These are phyloP conservation scores for Stenopsyche tienmushanensis DNA, from an alignment of 1,140 invertebrate species.

Conservation along the genomic window DNA sequence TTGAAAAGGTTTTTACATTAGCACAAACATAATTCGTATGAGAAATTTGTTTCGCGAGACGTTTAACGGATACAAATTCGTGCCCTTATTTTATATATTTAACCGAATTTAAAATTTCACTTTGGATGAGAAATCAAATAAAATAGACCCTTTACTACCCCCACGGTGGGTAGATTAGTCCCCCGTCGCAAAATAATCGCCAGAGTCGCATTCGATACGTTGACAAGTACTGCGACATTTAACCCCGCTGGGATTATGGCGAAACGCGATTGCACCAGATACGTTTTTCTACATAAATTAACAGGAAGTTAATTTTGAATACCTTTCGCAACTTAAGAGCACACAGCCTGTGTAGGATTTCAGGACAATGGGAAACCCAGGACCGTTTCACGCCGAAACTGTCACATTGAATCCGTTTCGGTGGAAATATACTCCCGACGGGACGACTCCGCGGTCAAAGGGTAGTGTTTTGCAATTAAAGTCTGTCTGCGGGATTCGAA, in stretches of 20 bases:
- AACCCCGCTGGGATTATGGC: not conserved
- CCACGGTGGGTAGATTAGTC: too few species aligned
- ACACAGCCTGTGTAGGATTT: constrained; percentile 4
- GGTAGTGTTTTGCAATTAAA: constrained; percentile 13
- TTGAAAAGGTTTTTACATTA: too few species aligned
- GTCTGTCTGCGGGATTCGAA: constrained; percentile 15
- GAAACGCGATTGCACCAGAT: constrained; percentile 8
- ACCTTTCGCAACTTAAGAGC: constrained; percentile 6
- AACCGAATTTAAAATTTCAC: too few species aligned
- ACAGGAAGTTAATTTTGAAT: constrained; percentile 24
- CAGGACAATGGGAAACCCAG: constrained; percentile 14
- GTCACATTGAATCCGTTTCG: constrained; percentile 22
- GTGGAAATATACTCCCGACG: constrained; percentile 19
- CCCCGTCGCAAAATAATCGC: too few species aligned
- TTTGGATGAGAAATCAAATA: too few species aligned
- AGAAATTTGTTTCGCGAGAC: too few species aligned
- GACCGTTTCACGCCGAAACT: constrained; percentile 26
- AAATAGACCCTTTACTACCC: too few species aligned
- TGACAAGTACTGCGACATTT: too few species aligned
- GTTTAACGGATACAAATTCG: too few species aligned
- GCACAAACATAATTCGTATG: too few species aligned
- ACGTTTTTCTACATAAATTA: constrained; percentile 15
- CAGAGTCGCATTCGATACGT: too few species aligned
- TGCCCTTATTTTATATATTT: too few species aligned
- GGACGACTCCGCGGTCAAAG: constrained; percentile 7